Evolutionary conservation across 2,113 vertebrate genomes (phyloP).

Genomic region (Hystrix brachyura): DNA sequence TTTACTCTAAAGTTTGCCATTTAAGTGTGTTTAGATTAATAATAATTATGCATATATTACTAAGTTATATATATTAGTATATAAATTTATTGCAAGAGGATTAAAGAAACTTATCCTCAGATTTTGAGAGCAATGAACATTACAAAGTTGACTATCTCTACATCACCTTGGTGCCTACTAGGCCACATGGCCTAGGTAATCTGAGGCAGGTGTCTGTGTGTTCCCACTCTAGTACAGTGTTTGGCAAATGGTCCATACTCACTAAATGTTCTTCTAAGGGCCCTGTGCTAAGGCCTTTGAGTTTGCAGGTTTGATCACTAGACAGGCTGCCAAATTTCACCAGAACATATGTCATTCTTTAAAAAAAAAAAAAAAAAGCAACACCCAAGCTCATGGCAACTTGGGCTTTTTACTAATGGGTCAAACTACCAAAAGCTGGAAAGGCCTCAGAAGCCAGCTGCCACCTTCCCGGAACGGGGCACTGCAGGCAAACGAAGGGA

Average conservation of each 20-base stretch:
- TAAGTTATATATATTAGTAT: constrained; percentile 18
- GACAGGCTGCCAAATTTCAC: constrained; percentile 27
- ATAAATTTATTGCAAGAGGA: constrained; percentile 26
- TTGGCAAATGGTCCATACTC: not conserved
- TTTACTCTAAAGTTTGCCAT: constrained; percentile 57
- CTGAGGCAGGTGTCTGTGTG: not conserved
- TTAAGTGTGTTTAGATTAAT: constrained; percentile 47
- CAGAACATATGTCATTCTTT: not conserved
- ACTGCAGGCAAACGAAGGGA: not conserved
- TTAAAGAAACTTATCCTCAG: not conserved
- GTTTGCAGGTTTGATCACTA: not conserved
- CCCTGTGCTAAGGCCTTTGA: not conserved
- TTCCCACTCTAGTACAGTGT: too few relatives aligned
- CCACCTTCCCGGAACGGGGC: fast-evolving
- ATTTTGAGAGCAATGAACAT: constrained; percentile 30
- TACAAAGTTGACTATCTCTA: not conserved
- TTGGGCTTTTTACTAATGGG: not conserved
- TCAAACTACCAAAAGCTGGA: not conserved
- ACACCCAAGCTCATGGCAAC: not conserved
- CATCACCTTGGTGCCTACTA: too few relatives aligned
- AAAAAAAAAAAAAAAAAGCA: not conserved
- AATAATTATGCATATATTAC: constrained; percentile 67
- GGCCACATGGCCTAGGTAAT: not conserved
- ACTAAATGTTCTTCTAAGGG: not conserved
- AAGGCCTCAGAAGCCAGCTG: not conserved